Conservation (phyloP, 2,888 invertebrate genomes). For the Aphodius sticticus region DNA sequence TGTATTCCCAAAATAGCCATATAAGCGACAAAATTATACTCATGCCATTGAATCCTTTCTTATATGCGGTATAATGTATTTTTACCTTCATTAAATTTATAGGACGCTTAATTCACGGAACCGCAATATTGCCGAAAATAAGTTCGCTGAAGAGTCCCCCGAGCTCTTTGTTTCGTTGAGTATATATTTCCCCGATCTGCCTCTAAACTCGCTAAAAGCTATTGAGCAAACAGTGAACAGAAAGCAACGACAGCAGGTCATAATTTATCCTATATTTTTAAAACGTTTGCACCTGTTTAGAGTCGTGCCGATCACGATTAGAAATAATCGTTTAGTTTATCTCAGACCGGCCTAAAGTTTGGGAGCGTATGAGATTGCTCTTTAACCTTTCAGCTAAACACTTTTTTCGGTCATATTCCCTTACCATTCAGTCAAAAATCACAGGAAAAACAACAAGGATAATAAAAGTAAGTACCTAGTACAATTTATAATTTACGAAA, state of each 20-base stretch:
- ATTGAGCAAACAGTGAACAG: not conserved
- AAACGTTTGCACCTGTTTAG: not conserved
- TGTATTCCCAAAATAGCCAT: not conserved
- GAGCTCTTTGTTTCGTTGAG: not conserved
- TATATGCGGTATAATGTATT: not conserved
- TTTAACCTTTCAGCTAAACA: not conserved
- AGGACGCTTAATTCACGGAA: not conserved
- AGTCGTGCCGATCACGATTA: not conserved
- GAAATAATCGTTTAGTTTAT: slow-evolving; percentile 4
- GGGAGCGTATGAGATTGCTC: not conserved
- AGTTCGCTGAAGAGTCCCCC: not conserved
- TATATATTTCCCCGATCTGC: not conserved
- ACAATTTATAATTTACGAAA: not conserved
- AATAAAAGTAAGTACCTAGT: slow-evolving; percentile 7
- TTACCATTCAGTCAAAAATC: not conserved
- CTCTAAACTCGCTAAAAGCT: not conserved
- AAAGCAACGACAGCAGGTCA: not conserved
- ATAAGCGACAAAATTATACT: not conserved
- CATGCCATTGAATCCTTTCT: not conserved
- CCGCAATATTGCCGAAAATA: not conserved
- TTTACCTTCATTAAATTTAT: not conserved
- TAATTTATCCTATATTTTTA: slow-evolving; percentile 4
- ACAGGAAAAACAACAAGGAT: not conserved
- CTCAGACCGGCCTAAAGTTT: not conserved
- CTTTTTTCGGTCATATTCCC: not conserved